phyloP scores from a whole-genome alignment of 2,113 vertebrate species.

The Donacobius atricapilla region DNA sequence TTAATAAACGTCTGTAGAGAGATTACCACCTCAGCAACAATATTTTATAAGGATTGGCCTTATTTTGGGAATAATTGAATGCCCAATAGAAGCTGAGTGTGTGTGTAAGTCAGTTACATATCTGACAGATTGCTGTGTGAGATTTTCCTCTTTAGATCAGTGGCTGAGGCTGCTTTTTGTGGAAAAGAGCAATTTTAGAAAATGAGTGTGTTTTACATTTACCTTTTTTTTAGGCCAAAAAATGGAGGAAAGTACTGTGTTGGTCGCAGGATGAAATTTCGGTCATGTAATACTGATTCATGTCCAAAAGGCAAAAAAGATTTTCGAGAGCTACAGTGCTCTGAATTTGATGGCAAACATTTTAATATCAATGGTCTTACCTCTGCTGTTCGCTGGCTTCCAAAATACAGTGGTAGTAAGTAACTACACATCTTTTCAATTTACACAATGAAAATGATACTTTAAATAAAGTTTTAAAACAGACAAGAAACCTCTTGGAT shows the following conservation, averaged over 20 bases:
- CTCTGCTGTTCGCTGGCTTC: constrained; percentile 89
- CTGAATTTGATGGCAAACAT: constrained; percentile 92
- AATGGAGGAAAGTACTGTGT: constrained; percentile 94
- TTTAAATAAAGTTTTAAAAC: neutral
- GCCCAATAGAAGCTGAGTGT: neutral
- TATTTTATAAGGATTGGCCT: neutral
- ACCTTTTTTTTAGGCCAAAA: constrained; percentile 80
- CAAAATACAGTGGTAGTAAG: constrained; percentile 97
- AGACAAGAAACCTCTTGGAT: constrained; percentile 38
- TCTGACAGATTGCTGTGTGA: neutral
- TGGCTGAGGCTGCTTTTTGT: neutral
- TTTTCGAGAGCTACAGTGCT: constrained; percentile 93
- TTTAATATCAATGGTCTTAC: constrained; percentile 95
- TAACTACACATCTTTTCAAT: constrained; percentile 4
- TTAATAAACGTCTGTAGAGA: neutral
- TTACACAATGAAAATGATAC: neutral
- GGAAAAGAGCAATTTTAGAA: neutral
- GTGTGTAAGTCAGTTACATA: neutral
- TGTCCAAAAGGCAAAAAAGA: constrained; percentile 88
- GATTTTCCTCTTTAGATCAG: neutral
- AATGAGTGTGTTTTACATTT: constrained; percentile 15
- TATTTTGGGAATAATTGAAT: neutral
- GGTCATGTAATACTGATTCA: constrained; percentile 92
- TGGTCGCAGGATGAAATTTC: constrained; percentile 96
- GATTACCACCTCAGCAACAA: neutral